Base-by-base conservation (phyloP, 2,113 vertebrate genomes). In the Bombycilla garrulus region DNA sequence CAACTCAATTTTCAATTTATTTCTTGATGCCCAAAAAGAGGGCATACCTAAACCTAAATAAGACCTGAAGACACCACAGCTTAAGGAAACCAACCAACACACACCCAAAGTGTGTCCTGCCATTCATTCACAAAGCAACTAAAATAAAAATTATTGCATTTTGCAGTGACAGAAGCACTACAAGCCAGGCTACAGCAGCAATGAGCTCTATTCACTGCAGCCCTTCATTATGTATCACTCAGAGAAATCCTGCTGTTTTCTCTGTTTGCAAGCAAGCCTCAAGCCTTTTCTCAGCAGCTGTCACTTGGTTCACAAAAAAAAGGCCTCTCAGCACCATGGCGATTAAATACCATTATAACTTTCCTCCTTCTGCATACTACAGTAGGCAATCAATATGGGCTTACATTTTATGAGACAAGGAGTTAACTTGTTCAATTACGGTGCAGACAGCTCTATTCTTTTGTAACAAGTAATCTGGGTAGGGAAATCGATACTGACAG, bases 341-440 rank as follows among this genome's bases (percentile, higher is more conserved):
- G 97, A 97, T 97, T 98, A 97, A 98, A 98, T 98, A 98, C 95
- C 95, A 96, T 96, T 97, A 97, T 96, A 96, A 98, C 97, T 98
- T 98, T 95, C 95, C 97, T 97, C 95, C 93, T 97, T 95, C 98
- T 97, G 97, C 97, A 98, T 98, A 97, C 96, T 97, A 91, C 96
- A 98, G 95, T 97, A 97, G 95, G 97, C 98, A 99, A 99, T 99
- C 99, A 99, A 99, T 99, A 99, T 97, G 93, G 98, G 98, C 98
- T 98, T 99, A 98, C 98, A 99, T 99, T 99, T 99, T 99, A 99
- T 98, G 98, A 99, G 99, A 99, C 99, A 99, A 99, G 99, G 98
- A 99, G 99, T 99, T 99, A 99, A 99, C 99, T 99, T 99, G 99
- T 99, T 99, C 99, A 99, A 99, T 99, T 99, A 99, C 92, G 96